phyloP scores from a whole-genome alignment of 2,888 invertebrate species.

The Tyria jacobaeae region DNA sequence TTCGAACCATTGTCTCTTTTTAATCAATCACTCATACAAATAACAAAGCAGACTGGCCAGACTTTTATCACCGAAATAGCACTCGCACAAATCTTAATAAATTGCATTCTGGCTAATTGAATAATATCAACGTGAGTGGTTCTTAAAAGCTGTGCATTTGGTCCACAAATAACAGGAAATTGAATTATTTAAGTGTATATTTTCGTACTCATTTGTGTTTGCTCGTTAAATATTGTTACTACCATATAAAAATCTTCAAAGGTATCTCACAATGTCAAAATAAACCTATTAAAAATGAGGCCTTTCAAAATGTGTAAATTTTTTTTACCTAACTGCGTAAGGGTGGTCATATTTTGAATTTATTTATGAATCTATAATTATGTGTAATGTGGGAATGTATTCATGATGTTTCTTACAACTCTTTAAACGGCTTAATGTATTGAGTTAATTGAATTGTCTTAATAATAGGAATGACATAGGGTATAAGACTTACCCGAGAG shows the following conservation, averaged over 20 bases:
- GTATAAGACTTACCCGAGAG: no score
- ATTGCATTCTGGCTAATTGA: conserved; percentile 11
- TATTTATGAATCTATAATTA: no score
- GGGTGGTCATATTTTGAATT: no score
- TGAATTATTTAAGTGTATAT: conserved; percentile 4
- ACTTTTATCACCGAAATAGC: background rate
- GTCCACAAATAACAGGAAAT: conserved; percentile 14
- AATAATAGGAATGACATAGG: no score
- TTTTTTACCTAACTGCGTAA: no score
- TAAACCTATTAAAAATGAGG: no score
- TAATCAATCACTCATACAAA: conserved; percentile 5
- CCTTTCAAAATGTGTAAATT: no score
- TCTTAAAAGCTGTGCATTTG: conserved; percentile 14
- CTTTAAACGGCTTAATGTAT: no score
- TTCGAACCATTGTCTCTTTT: background rate
- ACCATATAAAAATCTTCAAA: background rate
- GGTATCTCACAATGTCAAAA: background rate
- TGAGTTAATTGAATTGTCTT: no score
- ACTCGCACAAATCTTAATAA: background rate
- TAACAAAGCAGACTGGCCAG: background rate
- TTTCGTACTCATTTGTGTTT: background rate
- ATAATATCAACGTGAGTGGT: conserved; percentile 6
- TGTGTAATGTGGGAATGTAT: no score
- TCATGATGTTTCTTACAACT: no score
- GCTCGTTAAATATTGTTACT: background rate